Evolutionary conservation across 2,797 vertebrate genomes (phyloP).

Genomic region (Danio choprae): DNA sequence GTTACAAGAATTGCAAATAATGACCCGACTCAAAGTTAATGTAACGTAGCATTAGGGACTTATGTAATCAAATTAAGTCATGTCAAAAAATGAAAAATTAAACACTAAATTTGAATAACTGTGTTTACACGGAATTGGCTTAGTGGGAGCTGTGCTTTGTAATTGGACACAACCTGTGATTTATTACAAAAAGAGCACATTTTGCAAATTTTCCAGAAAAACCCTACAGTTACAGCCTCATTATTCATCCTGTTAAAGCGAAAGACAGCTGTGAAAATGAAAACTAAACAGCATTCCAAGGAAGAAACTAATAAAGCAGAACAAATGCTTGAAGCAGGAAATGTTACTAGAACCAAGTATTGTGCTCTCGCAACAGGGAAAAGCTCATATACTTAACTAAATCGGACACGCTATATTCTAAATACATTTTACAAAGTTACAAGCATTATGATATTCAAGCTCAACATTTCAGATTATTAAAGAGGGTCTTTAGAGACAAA

Average conservation of each 20-base stretch:
- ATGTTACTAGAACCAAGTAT: constrained; percentile 30
- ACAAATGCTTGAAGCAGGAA: constrained; percentile 19
- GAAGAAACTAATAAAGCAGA: constrained; percentile 24
- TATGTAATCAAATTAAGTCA: not conserved
- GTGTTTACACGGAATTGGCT: not conserved
- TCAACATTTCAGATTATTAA: not conserved
- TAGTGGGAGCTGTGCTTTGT: constrained; percentile 1
- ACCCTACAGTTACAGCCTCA: not conserved
- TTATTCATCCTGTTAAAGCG: constrained; percentile 8
- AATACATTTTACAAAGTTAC: not conserved
- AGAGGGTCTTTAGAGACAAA: no score
- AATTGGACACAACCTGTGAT: constrained; percentile 3
- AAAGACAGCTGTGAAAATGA: constrained; percentile 39
- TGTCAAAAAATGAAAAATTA: not conserved
- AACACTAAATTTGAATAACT: not conserved
- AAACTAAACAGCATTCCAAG: constrained; percentile 26
- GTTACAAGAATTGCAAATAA: not conserved
- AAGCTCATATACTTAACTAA: not conserved
- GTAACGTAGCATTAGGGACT: not conserved
- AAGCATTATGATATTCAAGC: not conserved
- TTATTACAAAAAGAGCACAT: constrained; percentile 1
- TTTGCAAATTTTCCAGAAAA: not conserved
- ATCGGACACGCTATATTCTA: not conserved
- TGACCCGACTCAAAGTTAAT: not conserved
- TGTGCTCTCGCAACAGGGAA: constrained; percentile 6